phyloP scores from a whole-genome alignment of 2,888 invertebrate species.

The Thyatira batis region DNA sequence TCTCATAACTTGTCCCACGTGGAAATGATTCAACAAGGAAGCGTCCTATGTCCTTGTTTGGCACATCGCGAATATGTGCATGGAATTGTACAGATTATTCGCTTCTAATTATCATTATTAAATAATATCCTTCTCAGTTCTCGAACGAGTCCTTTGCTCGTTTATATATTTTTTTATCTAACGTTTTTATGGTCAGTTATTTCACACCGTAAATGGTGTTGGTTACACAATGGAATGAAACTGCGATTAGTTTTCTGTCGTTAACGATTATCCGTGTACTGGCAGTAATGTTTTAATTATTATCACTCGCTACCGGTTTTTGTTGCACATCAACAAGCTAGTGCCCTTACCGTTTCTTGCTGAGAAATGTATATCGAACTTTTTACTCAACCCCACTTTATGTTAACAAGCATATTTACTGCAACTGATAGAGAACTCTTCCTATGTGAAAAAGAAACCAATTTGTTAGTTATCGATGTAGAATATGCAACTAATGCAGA shows the following conservation, averaged over 20 bases:
- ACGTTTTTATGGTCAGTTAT: conserved; percentile 3
- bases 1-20: conserved; percentile 31
- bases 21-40: conserved; percentile 76
- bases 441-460: no score
- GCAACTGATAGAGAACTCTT: background rate
- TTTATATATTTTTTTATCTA: conserved; percentile 36
- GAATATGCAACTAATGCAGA: background rate
- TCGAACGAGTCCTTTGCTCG: conserved; percentile 29
- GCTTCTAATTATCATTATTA: conserved; percentile 70
- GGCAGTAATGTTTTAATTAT: background rate
- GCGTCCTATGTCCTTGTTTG: conserved; percentile 73
- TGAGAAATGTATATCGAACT: background rate
- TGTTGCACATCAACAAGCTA: background rate
- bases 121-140: conserved; percentile 63
- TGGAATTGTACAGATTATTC: conserved; percentile 67
- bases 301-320: background rate
- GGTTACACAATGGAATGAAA: background rate
- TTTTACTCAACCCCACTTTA: background rate
- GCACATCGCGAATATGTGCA: conserved; percentile 69
- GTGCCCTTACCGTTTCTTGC: background rate
- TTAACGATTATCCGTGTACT: background rate
- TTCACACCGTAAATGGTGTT: conserved; percentile 1
- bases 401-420: background rate
- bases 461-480: no score
- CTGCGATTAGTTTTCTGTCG: background rate